Conservation (phyloP, 2,888 invertebrate genomes). For the Tribolium freemani region DNA sequence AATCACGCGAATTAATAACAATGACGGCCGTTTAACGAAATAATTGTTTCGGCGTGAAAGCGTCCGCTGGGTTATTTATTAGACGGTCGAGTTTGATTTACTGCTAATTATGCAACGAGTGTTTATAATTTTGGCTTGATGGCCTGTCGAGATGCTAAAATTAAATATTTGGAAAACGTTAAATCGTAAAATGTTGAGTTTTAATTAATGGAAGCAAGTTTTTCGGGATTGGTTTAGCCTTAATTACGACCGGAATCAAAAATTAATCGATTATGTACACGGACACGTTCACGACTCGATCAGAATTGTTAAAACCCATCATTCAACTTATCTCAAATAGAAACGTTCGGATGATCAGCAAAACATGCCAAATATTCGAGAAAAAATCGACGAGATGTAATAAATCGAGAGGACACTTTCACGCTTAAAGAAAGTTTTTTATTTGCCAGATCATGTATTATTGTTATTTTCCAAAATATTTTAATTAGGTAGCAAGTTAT, state of each 20-base stretch:
- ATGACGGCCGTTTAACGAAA: conserved; percentile 13
- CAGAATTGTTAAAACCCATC: too few species aligned
- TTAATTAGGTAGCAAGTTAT: too few species aligned
- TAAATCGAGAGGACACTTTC: not conserved
- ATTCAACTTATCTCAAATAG: not conserved
- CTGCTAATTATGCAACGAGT: conserved; percentile 23
- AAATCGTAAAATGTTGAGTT: conserved; percentile 22
- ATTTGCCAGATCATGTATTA: not conserved
- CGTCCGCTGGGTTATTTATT: conserved; percentile 21
- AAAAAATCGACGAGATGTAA: not conserved
- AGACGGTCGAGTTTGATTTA: conserved; percentile 12
- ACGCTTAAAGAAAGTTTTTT: not conserved
- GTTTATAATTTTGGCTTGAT: conserved; percentile 25
- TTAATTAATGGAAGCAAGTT: conserved; percentile 27
- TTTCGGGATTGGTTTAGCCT: conserved; percentile 18
- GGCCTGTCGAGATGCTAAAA: conserved; percentile 1
- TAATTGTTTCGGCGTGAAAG: conserved; percentile 24
- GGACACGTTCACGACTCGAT: not conserved
- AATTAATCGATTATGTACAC: conserved; percentile 21
- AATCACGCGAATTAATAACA: conserved; percentile 25
- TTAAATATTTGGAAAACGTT: conserved; percentile 27
- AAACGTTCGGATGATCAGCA: not conserved
- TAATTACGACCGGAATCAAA: conserved; percentile 28
- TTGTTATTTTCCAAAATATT: too few species aligned
- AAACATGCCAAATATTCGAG: not conserved